Conservation (phyloP, 2,113 vertebrate species). For the Oncorhynchus nerka region DNA sequence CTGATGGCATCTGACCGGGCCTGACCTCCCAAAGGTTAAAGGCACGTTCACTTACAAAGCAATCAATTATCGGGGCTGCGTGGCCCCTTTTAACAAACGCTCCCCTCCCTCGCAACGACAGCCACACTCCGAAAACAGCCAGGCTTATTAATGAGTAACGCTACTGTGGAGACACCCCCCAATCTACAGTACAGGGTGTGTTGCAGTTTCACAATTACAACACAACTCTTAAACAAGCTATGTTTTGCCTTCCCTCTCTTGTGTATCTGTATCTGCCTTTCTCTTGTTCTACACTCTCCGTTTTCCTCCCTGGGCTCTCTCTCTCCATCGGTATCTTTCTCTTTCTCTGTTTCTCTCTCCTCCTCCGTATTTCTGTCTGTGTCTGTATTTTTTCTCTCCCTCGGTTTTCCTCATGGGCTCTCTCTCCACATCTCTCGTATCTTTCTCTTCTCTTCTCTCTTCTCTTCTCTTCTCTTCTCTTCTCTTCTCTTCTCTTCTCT, state of each 20-base stretch:
- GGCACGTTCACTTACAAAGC: slow-evolving; percentile 79
- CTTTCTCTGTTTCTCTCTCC: not conserved
- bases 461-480: too few species aligned
- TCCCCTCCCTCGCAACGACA: slow-evolving; percentile 42
- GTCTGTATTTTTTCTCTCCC: not conserved
- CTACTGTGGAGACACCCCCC: slow-evolving; percentile 56
- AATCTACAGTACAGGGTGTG: slow-evolving; percentile 40
- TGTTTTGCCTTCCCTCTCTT: slow-evolving; percentile 19
- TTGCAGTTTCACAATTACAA: slow-evolving; percentile 58
- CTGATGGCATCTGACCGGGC: slow-evolving; percentile 76
- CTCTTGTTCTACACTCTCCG: not conserved
- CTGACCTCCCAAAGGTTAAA: slow-evolving; percentile 80
- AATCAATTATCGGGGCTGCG: slow-evolving; percentile 71
- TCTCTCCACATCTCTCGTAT: slow-evolving; percentile 4
- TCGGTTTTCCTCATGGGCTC: slow-evolving; percentile 10
- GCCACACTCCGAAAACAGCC: slow-evolving; percentile 63
- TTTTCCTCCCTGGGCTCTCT: slow-evolving; percentile 4
- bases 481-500: not conserved
- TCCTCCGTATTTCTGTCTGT: too few species aligned
- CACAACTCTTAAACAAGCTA: slow-evolving; percentile 29
- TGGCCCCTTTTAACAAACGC: slow-evolving; percentile 64
- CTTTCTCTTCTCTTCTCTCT: not conserved
- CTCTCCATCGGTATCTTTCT: slow-evolving; percentile 2
- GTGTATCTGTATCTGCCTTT: not conserved
- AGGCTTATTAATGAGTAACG: slow-evolving; percentile 66